Percentiles rank a stretch among this genome's conserved stretches.
Conservation (phyloP, 2,113 vertebrate genomes). For the Colius striatus region DNA sequence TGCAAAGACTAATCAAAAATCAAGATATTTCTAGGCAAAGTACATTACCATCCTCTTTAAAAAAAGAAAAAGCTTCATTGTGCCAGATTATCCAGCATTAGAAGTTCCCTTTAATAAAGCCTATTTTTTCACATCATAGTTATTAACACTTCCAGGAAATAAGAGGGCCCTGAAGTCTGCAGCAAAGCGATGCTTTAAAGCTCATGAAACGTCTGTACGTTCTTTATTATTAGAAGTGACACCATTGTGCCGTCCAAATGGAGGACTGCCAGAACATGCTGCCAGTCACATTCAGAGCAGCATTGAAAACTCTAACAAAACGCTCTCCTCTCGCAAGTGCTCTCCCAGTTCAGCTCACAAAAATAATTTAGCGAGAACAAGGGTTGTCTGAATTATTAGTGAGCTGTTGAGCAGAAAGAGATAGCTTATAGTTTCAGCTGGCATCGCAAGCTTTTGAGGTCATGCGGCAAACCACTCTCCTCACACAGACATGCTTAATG, state of each 20-base stretch:
- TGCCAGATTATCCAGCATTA: conserved; percentile 29
- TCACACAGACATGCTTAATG: neutral
- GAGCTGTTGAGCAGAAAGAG: conserved; percentile 68
- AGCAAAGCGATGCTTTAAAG: conserved; percentile 65
- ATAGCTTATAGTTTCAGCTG: conserved; percentile 46
- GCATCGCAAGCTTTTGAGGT: neutral
- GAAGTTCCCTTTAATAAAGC: conserved; percentile 30
- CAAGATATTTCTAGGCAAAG: conserved; percentile 3
- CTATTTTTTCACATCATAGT: neutral
- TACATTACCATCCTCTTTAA: neutral
- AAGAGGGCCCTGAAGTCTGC: conserved; percentile 64
- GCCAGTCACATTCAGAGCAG: conserved; percentile 70
- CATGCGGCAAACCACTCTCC: neutral
- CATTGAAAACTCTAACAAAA: conserved; percentile 51
- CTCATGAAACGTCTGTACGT: conserved; percentile 52
- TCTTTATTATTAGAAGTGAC: conserved; percentile 69
- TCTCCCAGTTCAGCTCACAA: conserved; percentile 74
- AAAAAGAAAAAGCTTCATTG: neutral
- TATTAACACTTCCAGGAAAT: conserved; percentile 65
- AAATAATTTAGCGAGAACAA: conserved; percentile 70
- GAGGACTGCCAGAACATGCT: conserved; percentile 67
- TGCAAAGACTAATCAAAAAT: neutral
- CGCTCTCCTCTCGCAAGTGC: conserved; percentile 60
- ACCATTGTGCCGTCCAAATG: conserved; percentile 61
- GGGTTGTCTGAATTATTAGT: conserved; percentile 66